A percentile compares a stretch with the other conserved stretches of the same genome.
Conservation (phyloP, 2,888 invertebrate species). For the Sminthurinus aureus region DNA sequence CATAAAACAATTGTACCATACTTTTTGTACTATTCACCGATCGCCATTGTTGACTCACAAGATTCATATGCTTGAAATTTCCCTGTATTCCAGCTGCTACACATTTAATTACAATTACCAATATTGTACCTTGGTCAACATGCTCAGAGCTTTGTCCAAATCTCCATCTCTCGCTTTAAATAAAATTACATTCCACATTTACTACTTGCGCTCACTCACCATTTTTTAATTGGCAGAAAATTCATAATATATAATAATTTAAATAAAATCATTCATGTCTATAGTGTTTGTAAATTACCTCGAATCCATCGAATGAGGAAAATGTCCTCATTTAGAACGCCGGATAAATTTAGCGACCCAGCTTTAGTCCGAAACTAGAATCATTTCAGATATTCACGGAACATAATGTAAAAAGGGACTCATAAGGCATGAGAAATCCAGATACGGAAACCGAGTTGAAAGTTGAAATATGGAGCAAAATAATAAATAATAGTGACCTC, state of each 20-base stretch:
- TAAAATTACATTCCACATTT: background rate
- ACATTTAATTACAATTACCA: too few species aligned
- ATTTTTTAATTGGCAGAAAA: too few species aligned
- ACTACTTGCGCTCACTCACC: background rate
- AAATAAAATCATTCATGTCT: background rate
- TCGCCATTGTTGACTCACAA: too few species aligned
- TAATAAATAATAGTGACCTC: too few species aligned
- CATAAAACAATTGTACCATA: background rate
- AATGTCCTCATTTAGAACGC: background rate
- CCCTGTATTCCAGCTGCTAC: too few species aligned
- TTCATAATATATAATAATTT: background rate
- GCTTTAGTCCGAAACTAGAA: background rate
- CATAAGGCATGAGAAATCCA: too few species aligned
- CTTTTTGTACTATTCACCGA: background rate
- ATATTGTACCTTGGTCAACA: background rate
- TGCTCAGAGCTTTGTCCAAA: background rate
- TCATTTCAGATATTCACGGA: too few species aligned
- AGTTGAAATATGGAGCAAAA: too few species aligned
- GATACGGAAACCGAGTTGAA: too few species aligned
- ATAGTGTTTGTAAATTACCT: background rate
- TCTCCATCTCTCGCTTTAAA: background rate
- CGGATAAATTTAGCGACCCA: background rate
- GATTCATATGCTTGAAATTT: too few species aligned
- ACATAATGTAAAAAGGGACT: too few species aligned
- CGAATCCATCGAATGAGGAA: slow-evolving; percentile 5